Conservation (phyloP, 2,797 vertebrate species). For the Spea hammondii region DNA sequence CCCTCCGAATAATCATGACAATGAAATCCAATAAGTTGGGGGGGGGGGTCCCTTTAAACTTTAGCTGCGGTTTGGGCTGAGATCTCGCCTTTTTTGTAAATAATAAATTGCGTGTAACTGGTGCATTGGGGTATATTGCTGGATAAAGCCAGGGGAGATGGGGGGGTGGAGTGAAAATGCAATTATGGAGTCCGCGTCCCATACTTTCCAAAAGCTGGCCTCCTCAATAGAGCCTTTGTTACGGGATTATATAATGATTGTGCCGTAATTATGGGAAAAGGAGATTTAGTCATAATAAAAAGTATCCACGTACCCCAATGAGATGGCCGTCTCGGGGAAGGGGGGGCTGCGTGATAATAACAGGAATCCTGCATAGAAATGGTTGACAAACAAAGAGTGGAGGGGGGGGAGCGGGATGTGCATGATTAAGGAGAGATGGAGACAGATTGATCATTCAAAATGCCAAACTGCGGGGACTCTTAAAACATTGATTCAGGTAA, state of each 20-base stretch:
- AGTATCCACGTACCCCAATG: conserved; percentile 84
- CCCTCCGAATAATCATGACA: conserved; percentile 67
- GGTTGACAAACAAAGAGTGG: conserved; percentile 76
- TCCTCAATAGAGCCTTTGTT: conserved; percentile 98
- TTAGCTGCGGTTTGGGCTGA: conserved; percentile 58
- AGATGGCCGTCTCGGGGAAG: conserved; percentile 79
- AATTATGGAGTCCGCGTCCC: conserved; percentile 96
- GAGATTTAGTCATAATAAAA: conserved; percentile 90
- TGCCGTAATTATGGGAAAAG: conserved; percentile 94
- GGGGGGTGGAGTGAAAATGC: conserved; percentile 80
- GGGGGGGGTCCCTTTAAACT: conserved; percentile 67
- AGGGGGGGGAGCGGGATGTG: conserved; percentile 64
- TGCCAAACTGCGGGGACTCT: conserved; percentile 79
- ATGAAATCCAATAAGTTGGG: conserved; percentile 76
- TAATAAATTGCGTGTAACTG: conserved; percentile 64
- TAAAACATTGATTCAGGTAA: conserved; percentile 83
- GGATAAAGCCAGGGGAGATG: conserved; percentile 65
- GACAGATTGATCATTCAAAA: conserved; percentile 89
- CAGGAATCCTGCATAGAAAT: conserved; percentile 70
- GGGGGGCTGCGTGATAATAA: conserved; percentile 74
- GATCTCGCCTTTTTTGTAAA: conserved; percentile 59
- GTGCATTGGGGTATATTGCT: conserved; percentile 73
- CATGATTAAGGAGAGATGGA: conserved; percentile 80
- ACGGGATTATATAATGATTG: conserved; percentile 99
- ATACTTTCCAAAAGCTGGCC: conserved; percentile 93